Conservation (phyloP, 2,797 vertebrate species). For the Pyrrhura leucotis region DNA sequence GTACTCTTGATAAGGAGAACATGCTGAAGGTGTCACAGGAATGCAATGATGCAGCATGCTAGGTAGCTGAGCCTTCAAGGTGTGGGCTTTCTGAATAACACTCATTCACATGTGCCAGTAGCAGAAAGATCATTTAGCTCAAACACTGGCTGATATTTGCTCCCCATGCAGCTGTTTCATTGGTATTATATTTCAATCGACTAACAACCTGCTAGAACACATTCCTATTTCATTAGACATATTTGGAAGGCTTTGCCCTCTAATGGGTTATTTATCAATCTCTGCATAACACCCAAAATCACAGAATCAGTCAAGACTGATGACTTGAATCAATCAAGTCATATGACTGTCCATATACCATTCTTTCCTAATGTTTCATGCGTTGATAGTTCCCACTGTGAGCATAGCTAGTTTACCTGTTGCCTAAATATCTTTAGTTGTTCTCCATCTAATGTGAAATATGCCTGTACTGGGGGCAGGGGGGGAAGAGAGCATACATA, state of each 20-base stretch:
- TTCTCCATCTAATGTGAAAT: neutral
- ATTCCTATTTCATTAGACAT: neutral
- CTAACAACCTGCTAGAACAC: neutral
- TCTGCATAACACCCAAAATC: neutral
- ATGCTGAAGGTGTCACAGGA: neutral
- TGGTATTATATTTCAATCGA: neutral
- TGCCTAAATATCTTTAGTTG: neutral
- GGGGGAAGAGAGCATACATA: neutral
- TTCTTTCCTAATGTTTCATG: neutral
- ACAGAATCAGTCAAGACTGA: neutral
- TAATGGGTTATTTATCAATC: neutral
- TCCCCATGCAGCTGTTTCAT: neutral
- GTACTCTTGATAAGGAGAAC: neutral
- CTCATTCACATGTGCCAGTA: neutral
- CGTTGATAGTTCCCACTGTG: neutral
- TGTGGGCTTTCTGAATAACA: neutral
- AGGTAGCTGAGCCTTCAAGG: neutral
- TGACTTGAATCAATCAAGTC: neutral
- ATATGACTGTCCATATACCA: neutral
- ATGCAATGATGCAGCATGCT: neutral
- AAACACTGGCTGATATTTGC: neutral
- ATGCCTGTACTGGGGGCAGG: fast-evolving
- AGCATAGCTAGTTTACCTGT: neutral
- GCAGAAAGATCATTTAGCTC: neutral
- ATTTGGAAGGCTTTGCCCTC: neutral